Evolutionary conservation across 2,113 vertebrate genomes (phyloP).

Genomic region (Alethe castanea): DNA sequence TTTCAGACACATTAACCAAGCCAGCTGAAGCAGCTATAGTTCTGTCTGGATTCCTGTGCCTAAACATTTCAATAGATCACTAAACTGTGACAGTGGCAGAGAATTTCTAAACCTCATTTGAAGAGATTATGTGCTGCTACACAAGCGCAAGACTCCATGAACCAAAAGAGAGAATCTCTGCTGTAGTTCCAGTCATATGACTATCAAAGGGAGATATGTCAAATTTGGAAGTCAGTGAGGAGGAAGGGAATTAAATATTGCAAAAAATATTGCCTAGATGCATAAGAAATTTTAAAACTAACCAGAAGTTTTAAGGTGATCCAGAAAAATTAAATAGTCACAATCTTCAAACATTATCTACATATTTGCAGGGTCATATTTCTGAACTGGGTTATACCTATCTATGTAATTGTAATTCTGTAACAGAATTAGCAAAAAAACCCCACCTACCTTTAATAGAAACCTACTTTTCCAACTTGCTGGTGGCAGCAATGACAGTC

Average conservation of each 20-base stretch:
- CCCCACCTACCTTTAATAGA: not conserved
- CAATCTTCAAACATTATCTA: not conserved
- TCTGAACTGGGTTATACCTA: not conserved
- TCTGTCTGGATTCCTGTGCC: not conserved
- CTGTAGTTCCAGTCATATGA: not conserved
- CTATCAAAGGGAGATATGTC: not conserved
- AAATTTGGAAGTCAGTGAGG: not conserved
- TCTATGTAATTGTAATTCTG: not conserved
- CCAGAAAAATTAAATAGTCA: not conserved
- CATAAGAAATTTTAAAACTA: not conserved
- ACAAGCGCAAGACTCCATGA: not conserved
- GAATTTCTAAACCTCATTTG: not conserved
- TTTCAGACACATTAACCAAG: not conserved
- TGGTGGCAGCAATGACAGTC: slow-evolving; percentile 74
- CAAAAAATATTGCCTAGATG: not conserved
- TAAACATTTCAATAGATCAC: not conserved
- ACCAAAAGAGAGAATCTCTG: not conserved
- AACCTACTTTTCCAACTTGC: slow-evolving; percentile 74
- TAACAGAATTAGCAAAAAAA: not conserved
- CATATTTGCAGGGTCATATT: not conserved
- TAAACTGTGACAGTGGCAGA: not conserved
- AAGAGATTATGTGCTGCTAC: not conserved
- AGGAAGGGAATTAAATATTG: not conserved
- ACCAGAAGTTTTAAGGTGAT: not conserved
- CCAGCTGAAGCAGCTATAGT: not conserved